Evolutionary conservation across 2,888 invertebrate species (phyloP).

Genomic region (Lithophane socia): DNA sequence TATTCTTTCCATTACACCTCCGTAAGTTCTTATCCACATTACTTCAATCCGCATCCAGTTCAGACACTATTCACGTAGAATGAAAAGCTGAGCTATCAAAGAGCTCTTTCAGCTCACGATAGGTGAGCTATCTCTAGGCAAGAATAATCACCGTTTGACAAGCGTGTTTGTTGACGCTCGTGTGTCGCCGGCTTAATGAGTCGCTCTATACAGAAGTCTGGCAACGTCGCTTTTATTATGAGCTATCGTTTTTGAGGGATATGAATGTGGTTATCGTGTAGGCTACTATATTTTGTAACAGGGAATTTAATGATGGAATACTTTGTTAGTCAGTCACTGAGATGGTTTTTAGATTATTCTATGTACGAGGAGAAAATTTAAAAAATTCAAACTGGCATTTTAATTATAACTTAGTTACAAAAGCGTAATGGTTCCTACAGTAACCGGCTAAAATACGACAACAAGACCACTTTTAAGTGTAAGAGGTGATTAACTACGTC

Average conservation of each 20-base stretch:
- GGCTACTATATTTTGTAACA: not conserved
- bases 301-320: not conserved
- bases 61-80: conserved; percentile 66
- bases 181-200: conserved; percentile 61
- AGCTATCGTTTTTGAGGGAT: conserved; percentile 17
- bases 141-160: conserved; percentile 67
- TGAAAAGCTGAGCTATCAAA: conserved; percentile 67
- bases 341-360: not conserved
- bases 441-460: too few species aligned
- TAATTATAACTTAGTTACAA: too few species aligned
- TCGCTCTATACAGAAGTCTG: conserved; percentile 31
- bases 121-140: conserved; percentile 61
- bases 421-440: too few species aligned
- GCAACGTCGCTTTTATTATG: conserved; percentile 30
- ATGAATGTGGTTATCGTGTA: conserved; percentile 17
- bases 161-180: conserved; percentile 58
- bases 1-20: too few species aligned
- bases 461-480: too few species aligned
- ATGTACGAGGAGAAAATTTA: not conserved
- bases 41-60: conserved; percentile 43
- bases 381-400: too few species aligned
- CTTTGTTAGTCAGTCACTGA: not conserved
- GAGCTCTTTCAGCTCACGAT: conserved; percentile 64
- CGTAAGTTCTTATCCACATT: conserved; percentile 47
- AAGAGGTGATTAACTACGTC: too few species aligned